Base-by-base conservation (phyloP, 2,888 invertebrate genomes). In the Pterostichus niger region DNA sequence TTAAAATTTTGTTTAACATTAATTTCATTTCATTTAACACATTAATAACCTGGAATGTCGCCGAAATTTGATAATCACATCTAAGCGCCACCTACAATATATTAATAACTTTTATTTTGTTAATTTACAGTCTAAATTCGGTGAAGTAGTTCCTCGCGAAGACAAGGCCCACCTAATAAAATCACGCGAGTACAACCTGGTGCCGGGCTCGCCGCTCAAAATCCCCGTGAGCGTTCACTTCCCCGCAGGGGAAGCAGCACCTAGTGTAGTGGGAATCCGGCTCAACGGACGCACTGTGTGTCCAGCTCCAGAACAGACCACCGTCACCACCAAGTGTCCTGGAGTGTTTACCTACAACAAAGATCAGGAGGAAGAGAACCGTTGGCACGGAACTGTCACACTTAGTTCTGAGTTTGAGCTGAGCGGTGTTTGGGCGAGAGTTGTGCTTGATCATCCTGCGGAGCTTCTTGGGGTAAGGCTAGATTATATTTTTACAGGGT, bases 301-400 rank as follows among this genome's bases (percentile, higher is more conserved):
- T 85, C 91, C 91, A 56, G 90, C 91, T 0, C 89, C 89, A 86
- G 0, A 89, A 89, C 0, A 88, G 86, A 4, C 90, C 90, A 3
- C 86, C 87, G 0, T 84, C 86, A n/a, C 54, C 24, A 44, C 10
- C n/a, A 35, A 75, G 13, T 82, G 82, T 49, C 82, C 75, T 6
- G 82, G 82, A 7, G 59, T 82, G 4, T 87, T 89, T 73, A 80
- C 84, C 0, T 89, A 89, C 84, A 88, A 89, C 83, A 83, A 84
- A 61, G 86, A 90, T 89, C 0, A 88, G 89, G 0, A 90, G 90
- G 56, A 90, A 90, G 9, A 92, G 0, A 92, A 92, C 44, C 88
- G 92, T 49, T 94, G 94, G 93, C 92, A 93, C 85, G 94, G 93
- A 0, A 91, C 91, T 2, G 89, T 93, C 44, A 90, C 91, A 83